Conservation (phyloP, 2,113 vertebrate genomes). For the Cynocephalus volans region DNA sequence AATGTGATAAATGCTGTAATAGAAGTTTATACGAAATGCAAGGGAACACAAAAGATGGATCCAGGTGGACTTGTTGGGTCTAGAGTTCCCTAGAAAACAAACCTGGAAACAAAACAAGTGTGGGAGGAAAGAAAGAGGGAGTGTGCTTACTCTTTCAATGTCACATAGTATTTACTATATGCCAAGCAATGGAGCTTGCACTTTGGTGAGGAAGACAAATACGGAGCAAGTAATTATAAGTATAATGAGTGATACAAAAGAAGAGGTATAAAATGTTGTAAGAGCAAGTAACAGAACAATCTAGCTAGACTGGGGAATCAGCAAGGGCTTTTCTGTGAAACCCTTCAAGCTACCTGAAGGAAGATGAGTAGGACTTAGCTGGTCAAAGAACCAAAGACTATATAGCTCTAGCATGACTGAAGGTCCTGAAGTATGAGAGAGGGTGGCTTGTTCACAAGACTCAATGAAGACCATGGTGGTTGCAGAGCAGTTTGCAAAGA, state of each 20-base stretch:
- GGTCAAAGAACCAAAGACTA: not conserved
- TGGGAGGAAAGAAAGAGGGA: not conserved
- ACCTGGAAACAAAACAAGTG: not conserved
- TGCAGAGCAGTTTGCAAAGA: not conserved
- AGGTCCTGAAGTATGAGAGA: not conserved
- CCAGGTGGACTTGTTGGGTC: not conserved
- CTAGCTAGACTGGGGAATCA: not conserved
- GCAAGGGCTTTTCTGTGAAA: not conserved
- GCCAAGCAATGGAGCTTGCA: not conserved
- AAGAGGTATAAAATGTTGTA: not conserved
- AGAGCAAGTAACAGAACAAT: not conserved
- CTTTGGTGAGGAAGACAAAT: not conserved
- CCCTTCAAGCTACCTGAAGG: not conserved
- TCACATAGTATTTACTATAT: not conserved
- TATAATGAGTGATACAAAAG: not conserved
- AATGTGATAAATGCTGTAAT: not conserved
- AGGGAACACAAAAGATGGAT: too few relatives aligned
- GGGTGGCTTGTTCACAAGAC: not conserved
- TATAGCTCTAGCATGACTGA: not conserved
- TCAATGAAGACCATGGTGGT: not conserved
- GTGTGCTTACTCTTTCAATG: not conserved
- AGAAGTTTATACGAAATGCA: not conserved
- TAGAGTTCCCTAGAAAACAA: not conserved
- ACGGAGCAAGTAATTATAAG: not conserved
- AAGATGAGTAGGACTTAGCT: not conserved